Evolutionary conservation across 2,113 vertebrate species (phyloP).

Genomic region (Pycnonotus jocosus): DNA sequence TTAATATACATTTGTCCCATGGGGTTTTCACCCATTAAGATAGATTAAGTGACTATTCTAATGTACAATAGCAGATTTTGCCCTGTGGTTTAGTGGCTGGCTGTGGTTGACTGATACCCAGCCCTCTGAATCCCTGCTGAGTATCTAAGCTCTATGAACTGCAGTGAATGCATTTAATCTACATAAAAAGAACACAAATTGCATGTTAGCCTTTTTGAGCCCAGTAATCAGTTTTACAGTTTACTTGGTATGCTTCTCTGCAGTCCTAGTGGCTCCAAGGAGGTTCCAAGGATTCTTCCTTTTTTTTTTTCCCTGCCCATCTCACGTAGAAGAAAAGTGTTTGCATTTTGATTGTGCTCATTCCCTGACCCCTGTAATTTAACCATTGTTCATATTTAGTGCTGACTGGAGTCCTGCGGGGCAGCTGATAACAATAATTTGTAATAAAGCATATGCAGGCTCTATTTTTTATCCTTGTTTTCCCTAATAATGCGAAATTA

Average conservation of each 20-base stretch:
- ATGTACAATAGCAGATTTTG: slow-evolving; percentile 81
- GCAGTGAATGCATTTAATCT: slow-evolving; percentile 80
- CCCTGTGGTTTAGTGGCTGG: slow-evolving; percentile 76
- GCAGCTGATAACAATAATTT: slow-evolving; percentile 78
- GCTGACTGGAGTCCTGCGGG: slow-evolving; percentile 67
- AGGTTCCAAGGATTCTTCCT: slow-evolving; percentile 50
- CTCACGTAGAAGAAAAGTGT: slow-evolving; percentile 66
- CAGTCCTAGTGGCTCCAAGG: slow-evolving; percentile 57
- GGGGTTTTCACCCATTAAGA: slow-evolving; percentile 80
- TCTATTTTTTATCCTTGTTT: slow-evolving; percentile 40
- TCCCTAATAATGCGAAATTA: slow-evolving; percentile 41
- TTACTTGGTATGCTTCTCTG: slow-evolving; percentile 45
- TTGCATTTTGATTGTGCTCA: slow-evolving; percentile 74
- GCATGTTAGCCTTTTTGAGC: slow-evolving; percentile 74
- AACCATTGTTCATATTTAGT: slow-evolving; percentile 73
- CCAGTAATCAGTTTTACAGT: slow-evolving; percentile 67
- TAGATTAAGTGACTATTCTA: slow-evolving; percentile 84
- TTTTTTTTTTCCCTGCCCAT: neutral
- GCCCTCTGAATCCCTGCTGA: slow-evolving; percentile 80
- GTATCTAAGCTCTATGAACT: slow-evolving; percentile 76
- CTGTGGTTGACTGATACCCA: slow-evolving; percentile 86
- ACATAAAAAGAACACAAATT: slow-evolving; percentile 81
- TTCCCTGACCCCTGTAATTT: slow-evolving; percentile 72
- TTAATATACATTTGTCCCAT: slow-evolving; percentile 69
- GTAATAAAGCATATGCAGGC: slow-evolving; percentile 37